Percentiles rank a stretch among this genome's conserved stretches.
Conservation (phyloP, 2,113 vertebrate genomes). For the Sorex araneus region DNA sequence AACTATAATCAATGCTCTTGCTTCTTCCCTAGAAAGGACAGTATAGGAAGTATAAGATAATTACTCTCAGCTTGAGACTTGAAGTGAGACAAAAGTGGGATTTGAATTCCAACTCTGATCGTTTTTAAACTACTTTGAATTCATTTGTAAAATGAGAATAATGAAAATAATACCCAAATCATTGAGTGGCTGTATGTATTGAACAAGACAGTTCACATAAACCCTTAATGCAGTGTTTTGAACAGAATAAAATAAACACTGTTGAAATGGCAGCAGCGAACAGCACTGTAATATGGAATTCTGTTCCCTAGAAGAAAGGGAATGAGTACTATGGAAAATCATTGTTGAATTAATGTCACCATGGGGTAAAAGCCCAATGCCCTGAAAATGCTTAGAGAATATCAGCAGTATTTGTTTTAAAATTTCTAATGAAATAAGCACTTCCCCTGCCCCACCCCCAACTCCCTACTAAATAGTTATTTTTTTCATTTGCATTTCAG, state of each 20-base stretch:
- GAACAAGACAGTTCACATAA: conserved; percentile 36
- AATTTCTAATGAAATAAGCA: conserved; percentile 50
- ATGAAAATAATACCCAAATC: conserved; percentile 36
- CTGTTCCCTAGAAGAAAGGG: background rate
- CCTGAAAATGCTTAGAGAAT: background rate
- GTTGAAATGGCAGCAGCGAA: background rate
- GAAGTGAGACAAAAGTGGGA: conserved; percentile 35
- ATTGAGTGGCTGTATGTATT: conserved; percentile 1
- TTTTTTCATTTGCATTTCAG: conserved; percentile 87
- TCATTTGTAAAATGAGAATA: conserved; percentile 67
- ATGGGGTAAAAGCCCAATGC: conserved; percentile 4
- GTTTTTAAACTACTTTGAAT: conserved; percentile 56
- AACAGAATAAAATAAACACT: background rate
- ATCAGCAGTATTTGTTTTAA: conserved; percentile 50
- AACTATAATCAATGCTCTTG: conserved; percentile 12
- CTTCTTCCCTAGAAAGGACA: conserved; percentile 16
- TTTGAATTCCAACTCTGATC: conserved; percentile 64
- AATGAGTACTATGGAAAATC: background rate
- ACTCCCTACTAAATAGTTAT: conserved; percentile 49
- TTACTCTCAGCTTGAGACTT: conserved; percentile 34
- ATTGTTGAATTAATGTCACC: conserved; percentile 3
- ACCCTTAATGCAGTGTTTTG: conserved; percentile 26
- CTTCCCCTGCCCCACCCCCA: background rate
- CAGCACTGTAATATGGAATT: background rate
- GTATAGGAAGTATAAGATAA: conserved; percentile 3